Base-by-base conservation (phyloP, 2,797 vertebrate species). In the Zalophus californianus region DNA sequence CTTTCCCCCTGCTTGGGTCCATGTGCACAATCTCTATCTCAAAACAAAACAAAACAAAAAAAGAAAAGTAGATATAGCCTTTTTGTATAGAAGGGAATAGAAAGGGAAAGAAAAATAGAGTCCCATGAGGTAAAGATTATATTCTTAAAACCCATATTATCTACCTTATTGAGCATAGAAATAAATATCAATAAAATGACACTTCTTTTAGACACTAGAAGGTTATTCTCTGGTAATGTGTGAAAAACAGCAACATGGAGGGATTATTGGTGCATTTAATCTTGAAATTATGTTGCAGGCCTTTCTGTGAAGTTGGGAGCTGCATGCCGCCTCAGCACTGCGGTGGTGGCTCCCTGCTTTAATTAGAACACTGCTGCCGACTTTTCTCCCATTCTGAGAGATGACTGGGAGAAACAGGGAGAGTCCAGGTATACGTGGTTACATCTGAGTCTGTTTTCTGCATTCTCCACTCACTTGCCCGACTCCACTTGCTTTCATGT, bases 121-220 rank as follows among this genome's bases (percentile, higher is more conserved):
- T 75, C 20, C 50, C 38, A 23, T 1, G 5, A 95, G 52, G 38
- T 44, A 88, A 90, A 23, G 9, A 54, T 32, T 64, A 14, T 38
- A n/a, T 68, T 52, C 70, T 91, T 86, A 75, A 92, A 94, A 41
- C n/a, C 48, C 54, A 2, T 85, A 20, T 93, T 62, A 58, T 78
- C 85, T 50, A 72, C 35, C 44, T 80, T 70, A 68, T 15, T 95
- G 21, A 94, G 83, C 21, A 95, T 21, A 84, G 21, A 80, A 92
- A 79, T 86, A 95, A 91, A 87, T 84, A n/a, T 41, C 50, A 84
- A 35, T 86, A 50, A 91, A 75, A n/a, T 21, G 75, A 23, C 25
- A 50, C 29, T 68, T 80, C n/a, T 86, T 93, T 90, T 68, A 93
- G 64, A 48, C 32, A 2, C 13, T 48, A 48, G 56, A 77, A 91